phyloP scores from a whole-genome alignment of 2,888 invertebrate species.

The Hirtodrosophila cameraria region DNA sequence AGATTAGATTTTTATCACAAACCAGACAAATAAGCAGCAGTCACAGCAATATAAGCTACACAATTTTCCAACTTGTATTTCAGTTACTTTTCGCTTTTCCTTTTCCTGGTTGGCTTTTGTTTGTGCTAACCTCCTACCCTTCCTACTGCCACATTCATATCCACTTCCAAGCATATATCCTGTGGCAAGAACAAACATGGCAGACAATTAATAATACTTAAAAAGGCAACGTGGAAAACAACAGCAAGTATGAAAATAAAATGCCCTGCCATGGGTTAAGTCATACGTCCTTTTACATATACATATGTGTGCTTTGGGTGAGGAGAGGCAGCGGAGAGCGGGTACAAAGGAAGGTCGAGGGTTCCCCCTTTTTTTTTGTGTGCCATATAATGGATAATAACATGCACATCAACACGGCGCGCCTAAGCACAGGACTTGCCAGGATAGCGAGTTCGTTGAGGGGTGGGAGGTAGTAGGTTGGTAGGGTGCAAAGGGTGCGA shows the following conservation, averaged over 20 bases:
- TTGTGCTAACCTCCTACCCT: too few relatives aligned
- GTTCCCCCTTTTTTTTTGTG: slow-evolving; percentile 18
- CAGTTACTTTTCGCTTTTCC: not conserved
- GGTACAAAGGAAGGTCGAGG: slow-evolving; percentile 12
- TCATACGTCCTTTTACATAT: not conserved
- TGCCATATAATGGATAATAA: slow-evolving; percentile 64
- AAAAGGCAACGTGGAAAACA: slow-evolving; percentile 61
- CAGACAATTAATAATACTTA: slow-evolving; percentile 80
- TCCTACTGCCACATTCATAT: not conserved
- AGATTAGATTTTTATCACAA: slow-evolving; percentile 60
- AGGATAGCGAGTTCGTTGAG: too few relatives aligned
- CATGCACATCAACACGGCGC: slow-evolving; percentile 60
- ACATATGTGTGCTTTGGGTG: slow-evolving; percentile 1
- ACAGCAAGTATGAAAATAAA: slow-evolving; percentile 11
- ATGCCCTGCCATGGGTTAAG: slow-evolving; percentile 12
- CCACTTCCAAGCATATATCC: slow-evolving; percentile 42
- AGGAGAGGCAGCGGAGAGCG: slow-evolving; percentile 1
- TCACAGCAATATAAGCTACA: slow-evolving; percentile 11
- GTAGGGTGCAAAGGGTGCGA: slow-evolving; percentile 3
- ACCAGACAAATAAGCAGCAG: slow-evolving; percentile 51
- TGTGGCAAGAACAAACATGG: slow-evolving; percentile 65
- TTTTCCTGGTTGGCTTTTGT: slow-evolving; percentile 8
- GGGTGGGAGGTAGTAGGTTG: too few relatives aligned
- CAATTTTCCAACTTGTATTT: slow-evolving; percentile 6
- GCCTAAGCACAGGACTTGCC: slow-evolving; percentile 45